These are phyloP conservation scores for Carapus acus DNA, from an alignment of 2,797 vertebrate genomes.

Conservation along the genomic window DNA sequence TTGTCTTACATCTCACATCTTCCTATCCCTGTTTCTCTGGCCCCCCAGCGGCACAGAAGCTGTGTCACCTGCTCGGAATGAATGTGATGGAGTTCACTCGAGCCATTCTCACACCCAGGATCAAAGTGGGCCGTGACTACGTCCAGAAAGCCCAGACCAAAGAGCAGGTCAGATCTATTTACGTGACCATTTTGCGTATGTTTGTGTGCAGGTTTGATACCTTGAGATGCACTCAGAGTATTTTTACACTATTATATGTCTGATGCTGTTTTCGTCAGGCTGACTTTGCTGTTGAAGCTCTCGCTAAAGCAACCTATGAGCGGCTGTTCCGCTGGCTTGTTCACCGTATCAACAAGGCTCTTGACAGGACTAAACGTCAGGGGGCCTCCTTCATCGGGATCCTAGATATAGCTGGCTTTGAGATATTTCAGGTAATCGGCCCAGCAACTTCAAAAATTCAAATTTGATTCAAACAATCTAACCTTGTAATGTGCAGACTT, in stretches of 20 bases:
- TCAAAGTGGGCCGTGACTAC: conserved; percentile 96
- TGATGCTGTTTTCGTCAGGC: conserved; percentile 75
- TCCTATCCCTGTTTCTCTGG: too few species aligned
- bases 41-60: conserved; percentile 92
- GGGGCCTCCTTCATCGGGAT: conserved; percentile 98
- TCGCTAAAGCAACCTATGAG: conserved; percentile 96
- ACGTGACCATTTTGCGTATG: too few species aligned
- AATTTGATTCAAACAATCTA: too few species aligned
- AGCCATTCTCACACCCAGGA: conserved; percentile 89
- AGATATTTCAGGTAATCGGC: conserved; percentile 89
- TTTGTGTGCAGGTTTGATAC: too few species aligned
- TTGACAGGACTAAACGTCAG: conserved; percentile 95
- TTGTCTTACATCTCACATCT: too few species aligned
- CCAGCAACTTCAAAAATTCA: too few species aligned
- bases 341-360: conserved; percentile 94
- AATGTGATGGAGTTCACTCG: conserved; percentile 96
- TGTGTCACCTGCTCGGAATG: conserved; percentile 92
- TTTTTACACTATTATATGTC: conserved; percentile 17
- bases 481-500: too few species aligned
- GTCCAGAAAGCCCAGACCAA: conserved; percentile 99
- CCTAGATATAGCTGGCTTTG: conserved; percentile 96
- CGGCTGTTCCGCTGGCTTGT: conserved; percentile 98
- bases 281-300: conserved; percentile 93
- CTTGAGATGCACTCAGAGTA: too few species aligned
- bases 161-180: conserved; percentile 83